Conservation (phyloP, 2,113 vertebrate genomes). For the Neotoma lepida region DNA sequence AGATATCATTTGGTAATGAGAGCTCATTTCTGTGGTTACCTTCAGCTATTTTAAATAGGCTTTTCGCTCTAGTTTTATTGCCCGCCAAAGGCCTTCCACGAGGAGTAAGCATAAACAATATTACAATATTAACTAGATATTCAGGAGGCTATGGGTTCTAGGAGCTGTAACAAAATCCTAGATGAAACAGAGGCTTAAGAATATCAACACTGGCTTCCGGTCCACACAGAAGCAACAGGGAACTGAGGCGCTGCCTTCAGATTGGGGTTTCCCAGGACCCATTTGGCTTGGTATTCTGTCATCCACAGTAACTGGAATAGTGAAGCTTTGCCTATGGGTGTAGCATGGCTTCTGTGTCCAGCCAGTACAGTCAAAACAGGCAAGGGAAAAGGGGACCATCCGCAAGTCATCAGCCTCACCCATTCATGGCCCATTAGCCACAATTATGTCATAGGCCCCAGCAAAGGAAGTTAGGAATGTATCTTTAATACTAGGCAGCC, state of each 20-base stretch:
- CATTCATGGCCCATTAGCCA: background rate
- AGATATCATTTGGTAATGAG: background rate
- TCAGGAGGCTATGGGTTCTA: background rate
- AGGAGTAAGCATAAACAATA: background rate
- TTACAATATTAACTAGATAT: constrained; percentile 15
- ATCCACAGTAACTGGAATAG: background rate
- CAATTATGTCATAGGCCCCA: background rate
- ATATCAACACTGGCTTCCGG: background rate
- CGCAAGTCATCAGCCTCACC: background rate
- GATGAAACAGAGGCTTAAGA: background rate
- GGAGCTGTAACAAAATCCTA: background rate
- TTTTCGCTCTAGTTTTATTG: background rate
- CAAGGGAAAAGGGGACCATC: background rate
- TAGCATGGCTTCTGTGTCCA: background rate
- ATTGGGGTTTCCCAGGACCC: background rate
- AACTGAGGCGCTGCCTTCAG: background rate
- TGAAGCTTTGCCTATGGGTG: background rate
- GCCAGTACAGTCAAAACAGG: background rate
- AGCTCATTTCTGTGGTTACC: background rate
- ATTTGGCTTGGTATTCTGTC: background rate
- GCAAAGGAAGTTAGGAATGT: background rate
- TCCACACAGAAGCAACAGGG: background rate
- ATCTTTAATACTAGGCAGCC: constrained; percentile 7
- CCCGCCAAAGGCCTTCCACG: background rate
- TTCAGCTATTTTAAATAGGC: background rate